phyloP scores from a whole-genome alignment of 92 coral and sea anemone species.

The Heteractis magnifica region DNA sequence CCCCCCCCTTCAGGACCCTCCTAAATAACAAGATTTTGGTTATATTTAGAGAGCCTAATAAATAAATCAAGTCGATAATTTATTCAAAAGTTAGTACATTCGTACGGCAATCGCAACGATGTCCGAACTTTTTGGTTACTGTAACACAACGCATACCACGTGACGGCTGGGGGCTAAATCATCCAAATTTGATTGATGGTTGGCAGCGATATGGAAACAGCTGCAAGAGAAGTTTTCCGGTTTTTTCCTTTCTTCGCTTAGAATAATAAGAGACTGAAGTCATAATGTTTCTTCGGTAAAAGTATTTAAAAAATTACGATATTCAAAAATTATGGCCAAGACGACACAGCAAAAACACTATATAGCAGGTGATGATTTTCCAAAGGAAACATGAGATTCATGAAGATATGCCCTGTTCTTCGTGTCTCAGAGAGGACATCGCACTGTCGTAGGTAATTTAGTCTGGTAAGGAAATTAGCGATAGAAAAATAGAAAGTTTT shows the following conservation, averaged over 20 bases:
- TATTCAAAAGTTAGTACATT: too few relatives aligned
- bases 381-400: not conserved
- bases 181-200: not conserved
- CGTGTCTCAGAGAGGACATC: not conserved
- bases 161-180: not conserved
- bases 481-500: not conserved
- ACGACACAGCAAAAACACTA: not conserved
- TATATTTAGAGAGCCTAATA: too few relatives aligned
- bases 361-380: not conserved
- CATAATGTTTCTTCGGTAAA: constrained; percentile 1
- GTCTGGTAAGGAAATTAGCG: constrained; percentile 4
- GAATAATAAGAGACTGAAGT: not conserved
- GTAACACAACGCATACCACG: too few relatives aligned
- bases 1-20: too few relatives aligned
- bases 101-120: too few relatives aligned
- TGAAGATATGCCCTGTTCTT: not conserved
- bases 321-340: constrained; percentile 7
- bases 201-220: not conserved
- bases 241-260: not conserved
- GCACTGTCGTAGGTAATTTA: constrained; percentile 1
- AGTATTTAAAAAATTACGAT: constrained; percentile 2
- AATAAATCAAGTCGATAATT: too few relatives aligned
- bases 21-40: too few relatives aligned
- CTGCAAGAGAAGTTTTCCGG: constrained; percentile 4
- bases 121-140: too few relatives aligned